These are phyloP conservation scores for Drosophila merina DNA, from an alignment of 2,888 invertebrate species.

Conservation along the genomic window DNA sequence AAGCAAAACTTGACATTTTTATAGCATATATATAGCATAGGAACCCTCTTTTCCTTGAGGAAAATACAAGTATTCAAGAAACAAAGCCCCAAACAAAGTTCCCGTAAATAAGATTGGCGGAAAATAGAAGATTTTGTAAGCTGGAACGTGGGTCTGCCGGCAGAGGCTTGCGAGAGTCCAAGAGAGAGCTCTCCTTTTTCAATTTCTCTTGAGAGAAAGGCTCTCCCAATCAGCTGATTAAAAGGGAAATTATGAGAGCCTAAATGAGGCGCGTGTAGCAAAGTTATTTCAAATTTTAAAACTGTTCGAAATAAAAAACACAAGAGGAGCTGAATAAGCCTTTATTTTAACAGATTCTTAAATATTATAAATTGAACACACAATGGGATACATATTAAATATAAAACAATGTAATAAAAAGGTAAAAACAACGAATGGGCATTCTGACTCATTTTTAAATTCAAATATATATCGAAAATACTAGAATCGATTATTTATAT, in stretches of 20 bases:
- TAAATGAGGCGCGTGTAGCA: neutral
- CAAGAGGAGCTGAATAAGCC: neutral
- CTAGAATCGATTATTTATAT: too few relatives aligned
- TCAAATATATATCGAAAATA: too few relatives aligned
- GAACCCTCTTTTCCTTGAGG: too few relatives aligned
- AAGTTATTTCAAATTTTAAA: neutral
- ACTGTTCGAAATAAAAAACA: neutral
- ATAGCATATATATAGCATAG: too few relatives aligned
- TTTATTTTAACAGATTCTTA: too few relatives aligned
- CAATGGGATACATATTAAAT: too few relatives aligned
- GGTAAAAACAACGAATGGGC: too few relatives aligned
- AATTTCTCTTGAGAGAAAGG: neutral
- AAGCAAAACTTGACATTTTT: too few relatives aligned
- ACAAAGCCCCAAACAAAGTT: neutral
- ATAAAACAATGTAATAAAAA: too few relatives aligned
- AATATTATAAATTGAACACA: too few relatives aligned
- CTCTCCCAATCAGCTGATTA: neutral
- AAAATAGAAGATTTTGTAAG: neutral
- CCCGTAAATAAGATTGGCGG: neutral
- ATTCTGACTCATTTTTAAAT: too few relatives aligned
- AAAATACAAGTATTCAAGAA: neutral
- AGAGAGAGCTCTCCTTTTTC: neutral
- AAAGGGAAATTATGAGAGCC: constrained; percentile 1
- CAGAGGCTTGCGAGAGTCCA: neutral
- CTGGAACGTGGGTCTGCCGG: neutral